phyloP scores from a whole-genome alignment of 2,113 vertebrate genomes.

The Dolichotis patagonum region DNA sequence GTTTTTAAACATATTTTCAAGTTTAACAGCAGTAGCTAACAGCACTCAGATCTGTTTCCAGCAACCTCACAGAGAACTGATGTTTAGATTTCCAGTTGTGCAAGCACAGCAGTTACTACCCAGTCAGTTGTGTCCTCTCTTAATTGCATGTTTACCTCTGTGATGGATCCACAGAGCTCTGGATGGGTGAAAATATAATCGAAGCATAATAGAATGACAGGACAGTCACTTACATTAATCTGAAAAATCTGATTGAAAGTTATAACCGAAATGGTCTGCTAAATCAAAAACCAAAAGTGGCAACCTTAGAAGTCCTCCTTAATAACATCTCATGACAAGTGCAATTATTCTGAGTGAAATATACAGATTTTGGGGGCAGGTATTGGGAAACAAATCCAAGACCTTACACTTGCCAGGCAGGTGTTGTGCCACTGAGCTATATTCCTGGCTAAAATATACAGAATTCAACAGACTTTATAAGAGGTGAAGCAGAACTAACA shows the following conservation, averaged over 20 bases:
- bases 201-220: neutral
- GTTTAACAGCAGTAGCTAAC: neutral
- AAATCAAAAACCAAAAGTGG: neutral
- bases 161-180: neutral
- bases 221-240: neutral
- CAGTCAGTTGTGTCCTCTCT: conserved; percentile 1
- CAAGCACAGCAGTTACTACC: neutral
- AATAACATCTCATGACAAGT: neutral
- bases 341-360: conserved; percentile 27
- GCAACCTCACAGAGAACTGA: neutral
- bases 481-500: neutral
- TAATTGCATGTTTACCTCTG: conserved; percentile 5
- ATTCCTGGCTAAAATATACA: neutral
- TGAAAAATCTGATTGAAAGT: conserved; percentile 19
- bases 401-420: too few species aligned
- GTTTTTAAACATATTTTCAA: conserved; percentile 34
- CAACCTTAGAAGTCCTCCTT: neutral
- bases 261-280: neutral
- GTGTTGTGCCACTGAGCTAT: too few species aligned
- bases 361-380: neutral
- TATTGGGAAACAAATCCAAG: too few species aligned
- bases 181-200: conserved; percentile 26
- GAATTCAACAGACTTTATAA: neutral
- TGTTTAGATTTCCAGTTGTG: neutral
- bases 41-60: neutral